Base-by-base conservation (phyloP, 2,888 invertebrate species). In the Watsonalla cultraria region DNA sequence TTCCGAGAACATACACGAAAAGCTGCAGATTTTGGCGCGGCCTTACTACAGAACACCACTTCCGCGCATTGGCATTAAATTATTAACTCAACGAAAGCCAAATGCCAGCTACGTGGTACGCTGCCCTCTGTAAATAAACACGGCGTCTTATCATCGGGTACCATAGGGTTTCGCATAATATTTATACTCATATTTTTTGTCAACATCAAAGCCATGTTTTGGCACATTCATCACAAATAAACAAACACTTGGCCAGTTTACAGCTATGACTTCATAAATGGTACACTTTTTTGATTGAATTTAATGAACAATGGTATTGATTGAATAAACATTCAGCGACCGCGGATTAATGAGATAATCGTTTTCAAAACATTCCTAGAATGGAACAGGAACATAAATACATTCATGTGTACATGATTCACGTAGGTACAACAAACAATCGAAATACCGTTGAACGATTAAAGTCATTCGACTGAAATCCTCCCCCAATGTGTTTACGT, bases 1-100 rank as follows among this genome's bases (percentile, higher is more conserved):
- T 66, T 66, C 52, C 56, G 54, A 52, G 53, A 49, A 59, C 53
- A 58, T 57, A 55, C 57, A 57, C 53, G n/a, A 46, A 14, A 48
- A 15, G 45, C 37, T 60, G 51, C 61, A 55, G 54, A 56, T 53
- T 49, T 47, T 24, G 37, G 37, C 37, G 8, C 42, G 11, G 8
- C 42, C 5, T 24, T 24, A 4, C 24, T 24, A 24, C 24, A 24
- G 24, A 24, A 24, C 24, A 24, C 24, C 24, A 24, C 24, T 24
- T 24, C 24, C 46, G 49, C 47, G 51, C 45, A 52, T 47, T 53
- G 52, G 49, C 60, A 60, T 35, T n/a, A 54, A 60, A 59, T 54
- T 52, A 52, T 45, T 37, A 53, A 50, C 37, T 48, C 50, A 56
- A 60, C 57, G 49, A 58, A 54, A 57, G 54, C 53, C 50, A 56